Evolutionary conservation across 2,113 vertebrate species (phyloP).

Genomic region (mouse (Mus musculus)): DNA sequence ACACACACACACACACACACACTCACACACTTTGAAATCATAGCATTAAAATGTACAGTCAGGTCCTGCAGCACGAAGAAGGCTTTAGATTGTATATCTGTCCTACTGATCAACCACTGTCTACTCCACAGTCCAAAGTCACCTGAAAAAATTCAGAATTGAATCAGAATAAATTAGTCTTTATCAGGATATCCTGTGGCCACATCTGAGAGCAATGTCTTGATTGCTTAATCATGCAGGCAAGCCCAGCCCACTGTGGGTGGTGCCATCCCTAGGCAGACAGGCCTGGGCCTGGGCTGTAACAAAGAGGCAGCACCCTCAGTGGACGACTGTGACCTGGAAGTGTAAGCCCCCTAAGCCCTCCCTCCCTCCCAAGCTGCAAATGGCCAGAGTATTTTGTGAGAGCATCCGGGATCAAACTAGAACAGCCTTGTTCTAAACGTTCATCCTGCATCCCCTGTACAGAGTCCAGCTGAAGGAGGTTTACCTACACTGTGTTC

Average conservation of each 20-base stretch:
- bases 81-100: background rate
- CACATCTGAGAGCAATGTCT: background rate
- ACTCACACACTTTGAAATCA: background rate
- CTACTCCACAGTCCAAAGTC: background rate
- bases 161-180: background rate
- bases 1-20: background rate
- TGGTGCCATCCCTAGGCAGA: no score
- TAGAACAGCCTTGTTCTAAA: no score
- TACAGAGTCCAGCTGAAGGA: background rate
- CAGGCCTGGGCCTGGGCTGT: background rate
- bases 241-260: background rate
- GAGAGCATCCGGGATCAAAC: background rate
- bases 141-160: background rate
- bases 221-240: background rate
- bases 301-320: background rate
- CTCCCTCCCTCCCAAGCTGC: background rate
- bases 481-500: accelerated
- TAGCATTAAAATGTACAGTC: background rate
- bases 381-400: background rate
- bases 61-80: background rate
- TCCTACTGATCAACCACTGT: no score
- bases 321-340: background rate
- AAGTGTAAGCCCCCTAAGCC: no score
- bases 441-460: background rate
- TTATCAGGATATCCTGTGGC: background rate